Evolutionary conservation across 2,113 vertebrate species (phyloP).

Genomic region (Pyxicephalus adspersus): DNA sequence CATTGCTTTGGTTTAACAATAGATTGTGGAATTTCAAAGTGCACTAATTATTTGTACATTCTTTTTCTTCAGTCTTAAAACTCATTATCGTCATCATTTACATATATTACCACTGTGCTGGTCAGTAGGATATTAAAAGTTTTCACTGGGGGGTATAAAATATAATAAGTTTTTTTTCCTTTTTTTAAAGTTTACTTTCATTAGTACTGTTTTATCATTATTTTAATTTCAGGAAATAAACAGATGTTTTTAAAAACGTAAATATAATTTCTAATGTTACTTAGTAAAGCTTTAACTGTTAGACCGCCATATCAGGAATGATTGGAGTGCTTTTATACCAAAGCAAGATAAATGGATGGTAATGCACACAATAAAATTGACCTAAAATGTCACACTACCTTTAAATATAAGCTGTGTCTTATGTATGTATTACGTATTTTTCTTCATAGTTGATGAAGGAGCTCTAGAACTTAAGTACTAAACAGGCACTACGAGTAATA

Average conservation of each 20-base stretch:
- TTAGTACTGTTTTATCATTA: slow-evolving; percentile 21
- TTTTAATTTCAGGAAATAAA: slow-evolving; percentile 15
- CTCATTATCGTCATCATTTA: slow-evolving; percentile 32
- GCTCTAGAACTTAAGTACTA: no score
- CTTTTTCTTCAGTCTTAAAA: neutral
- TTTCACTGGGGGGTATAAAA: slow-evolving; percentile 36
- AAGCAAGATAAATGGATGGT: no score
- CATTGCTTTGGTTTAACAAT: neutral
- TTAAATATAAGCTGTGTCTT: no score
- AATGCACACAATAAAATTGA: no score
- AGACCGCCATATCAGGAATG: no score
- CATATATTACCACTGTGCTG: slow-evolving; percentile 42
- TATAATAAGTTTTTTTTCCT: slow-evolving; percentile 15
- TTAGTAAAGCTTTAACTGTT: slow-evolving; percentile 1
- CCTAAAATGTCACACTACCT: no score
- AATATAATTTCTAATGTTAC: slow-evolving; percentile 21
- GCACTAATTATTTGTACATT: slow-evolving; percentile 1
- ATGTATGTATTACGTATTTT: no score
- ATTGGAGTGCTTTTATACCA: no score
- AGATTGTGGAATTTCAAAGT: neutral
- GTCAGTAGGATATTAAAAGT: slow-evolving; percentile 48
- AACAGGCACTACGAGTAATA: no score
- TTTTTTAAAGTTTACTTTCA: slow-evolving; percentile 15
- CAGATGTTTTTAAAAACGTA: neutral
- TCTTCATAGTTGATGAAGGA: no score